Base-by-base conservation (phyloP, 2,797 vertebrate genomes). In the Decapterus maruadsi region DNA sequence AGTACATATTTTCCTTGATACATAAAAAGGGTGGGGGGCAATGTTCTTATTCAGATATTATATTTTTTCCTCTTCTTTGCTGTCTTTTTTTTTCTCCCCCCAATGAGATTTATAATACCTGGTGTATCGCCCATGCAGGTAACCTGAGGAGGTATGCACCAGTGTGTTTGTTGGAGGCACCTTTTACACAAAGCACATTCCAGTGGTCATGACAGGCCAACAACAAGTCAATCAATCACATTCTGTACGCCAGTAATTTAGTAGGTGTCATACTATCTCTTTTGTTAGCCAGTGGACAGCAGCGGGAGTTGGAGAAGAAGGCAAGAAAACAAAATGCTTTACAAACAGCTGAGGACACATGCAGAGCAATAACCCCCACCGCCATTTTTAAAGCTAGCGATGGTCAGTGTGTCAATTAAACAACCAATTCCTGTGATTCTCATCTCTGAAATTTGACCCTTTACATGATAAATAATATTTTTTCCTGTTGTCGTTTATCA, bases 191-290 rank as follows among this genome's bases (percentile, higher is more conserved):
- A 78, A 80, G 69, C 89, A 76, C 88, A 94, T 93, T 92, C 93
- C 93, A 89, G 76, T 82, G 86, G 88, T 87, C 77, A 62, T 87
- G 84, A 78, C 86, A 81, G 80, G 73, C 81, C 81, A 83, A 90
- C 90, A 94, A 92, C 87, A 88, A 87, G 90, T 90, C 91, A 92
- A 88, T 93, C 89, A 90, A 90, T 94, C 90, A 92, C 84, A 74
- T 79, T 74, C 57, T 80, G 74, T 55, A 46, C 78, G 77, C 22
- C 77, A 65, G 85, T 89, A 78, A 90, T 91, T 84, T 71, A 90
- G 84, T 76, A 86, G 75, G 81, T 90, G 84, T 91, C 87, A 90
- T 80, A 82, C 64, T 87, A 85, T 91, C 90, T 89, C 85, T 82
- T 92, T 90, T 90, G 86, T 91, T 89, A 75, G 75, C 84, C 75